These are phyloP conservation scores for Gonatopus flavifemur DNA, from an alignment of 1,140 invertebrate species.

Conservation along the genomic window DNA sequence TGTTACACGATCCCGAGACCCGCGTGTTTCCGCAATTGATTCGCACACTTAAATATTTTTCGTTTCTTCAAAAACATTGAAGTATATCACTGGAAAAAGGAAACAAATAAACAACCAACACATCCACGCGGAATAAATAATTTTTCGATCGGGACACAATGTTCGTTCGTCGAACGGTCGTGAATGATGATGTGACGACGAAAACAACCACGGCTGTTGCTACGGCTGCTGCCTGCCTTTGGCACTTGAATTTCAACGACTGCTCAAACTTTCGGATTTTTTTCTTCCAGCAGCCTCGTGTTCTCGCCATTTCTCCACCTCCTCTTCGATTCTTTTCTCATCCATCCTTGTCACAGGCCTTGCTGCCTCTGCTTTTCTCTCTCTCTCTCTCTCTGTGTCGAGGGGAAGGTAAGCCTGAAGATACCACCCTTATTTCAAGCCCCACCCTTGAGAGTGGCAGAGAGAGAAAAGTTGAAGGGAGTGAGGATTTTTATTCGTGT, in stretches of 20 bases:
- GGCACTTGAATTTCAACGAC: constrained; percentile 29
- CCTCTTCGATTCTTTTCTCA: constrained; percentile 17
- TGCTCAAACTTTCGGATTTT: constrained; percentile 12
- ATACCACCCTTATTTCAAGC: constrained; percentile 53
- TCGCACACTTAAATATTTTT: too few species aligned
- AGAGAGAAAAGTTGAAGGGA: background rate
- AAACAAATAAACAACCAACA: too few species aligned
- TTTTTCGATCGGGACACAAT: background rate
- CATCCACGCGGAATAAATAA: background rate
- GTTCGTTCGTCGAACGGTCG: background rate
- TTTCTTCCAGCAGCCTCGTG: background rate
- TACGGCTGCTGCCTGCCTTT: constrained; percentile 16
- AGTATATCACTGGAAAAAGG: too few species aligned
- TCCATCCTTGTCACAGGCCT: constrained; percentile 20
- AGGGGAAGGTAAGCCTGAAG: constrained; percentile 26
- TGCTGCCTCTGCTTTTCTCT: background rate
- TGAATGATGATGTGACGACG: background rate
- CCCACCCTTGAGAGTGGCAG: constrained; percentile 43
- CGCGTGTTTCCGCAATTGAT: too few species aligned
- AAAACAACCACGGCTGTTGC: too few species aligned
- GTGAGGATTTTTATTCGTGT: too few species aligned
- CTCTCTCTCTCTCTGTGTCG: constrained; percentile 25
- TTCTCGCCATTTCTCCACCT: constrained; percentile 5
- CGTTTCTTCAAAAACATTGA: too few species aligned
- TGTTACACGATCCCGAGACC: too few species aligned